Evolutionary conservation across 2,888 invertebrate genomes (phyloP).

Genomic region (Notocelia uddmanniana): DNA sequence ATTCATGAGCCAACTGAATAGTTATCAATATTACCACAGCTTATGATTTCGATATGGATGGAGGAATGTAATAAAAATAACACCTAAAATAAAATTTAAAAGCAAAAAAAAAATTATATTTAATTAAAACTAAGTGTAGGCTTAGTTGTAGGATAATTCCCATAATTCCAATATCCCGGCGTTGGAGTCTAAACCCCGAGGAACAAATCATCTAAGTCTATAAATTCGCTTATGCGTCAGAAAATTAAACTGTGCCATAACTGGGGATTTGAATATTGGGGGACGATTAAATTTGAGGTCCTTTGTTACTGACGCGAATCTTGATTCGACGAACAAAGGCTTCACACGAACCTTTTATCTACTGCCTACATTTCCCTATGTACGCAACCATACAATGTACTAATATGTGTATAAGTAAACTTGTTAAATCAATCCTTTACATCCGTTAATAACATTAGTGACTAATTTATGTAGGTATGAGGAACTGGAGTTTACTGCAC

Average conservation of each 20-base stretch:
- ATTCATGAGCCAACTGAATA: too few relatives aligned
- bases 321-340: constrained; percentile 12
- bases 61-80: too few relatives aligned
- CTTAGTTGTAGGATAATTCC: neutral
- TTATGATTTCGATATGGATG: too few relatives aligned
- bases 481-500: too few relatives aligned
- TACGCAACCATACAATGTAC: neutral
- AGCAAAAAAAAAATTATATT: neutral
- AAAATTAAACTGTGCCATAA: constrained; percentile 19
- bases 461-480: too few relatives aligned
- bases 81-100: too few relatives aligned
- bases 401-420: neutral
- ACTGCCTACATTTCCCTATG: neutral
- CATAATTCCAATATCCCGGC: constrained; percentile 4
- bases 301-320: constrained; percentile 38
- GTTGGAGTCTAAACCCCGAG: constrained; percentile 31
- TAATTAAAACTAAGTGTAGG: too few relatives aligned
- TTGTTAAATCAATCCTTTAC: constrained; percentile 3
- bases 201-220: constrained; percentile 48
- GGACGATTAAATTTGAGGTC: constrained; percentile 33
- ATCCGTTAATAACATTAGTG: neutral
- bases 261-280: constrained; percentile 32
- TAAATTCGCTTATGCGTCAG: constrained; percentile 7
- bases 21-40: too few relatives aligned
- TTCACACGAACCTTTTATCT: constrained; percentile 29